These are phyloP conservation scores for Bombus terrestris DNA, from an alignment of 1,140 invertebrate species.

Conservation along the genomic window DNA sequence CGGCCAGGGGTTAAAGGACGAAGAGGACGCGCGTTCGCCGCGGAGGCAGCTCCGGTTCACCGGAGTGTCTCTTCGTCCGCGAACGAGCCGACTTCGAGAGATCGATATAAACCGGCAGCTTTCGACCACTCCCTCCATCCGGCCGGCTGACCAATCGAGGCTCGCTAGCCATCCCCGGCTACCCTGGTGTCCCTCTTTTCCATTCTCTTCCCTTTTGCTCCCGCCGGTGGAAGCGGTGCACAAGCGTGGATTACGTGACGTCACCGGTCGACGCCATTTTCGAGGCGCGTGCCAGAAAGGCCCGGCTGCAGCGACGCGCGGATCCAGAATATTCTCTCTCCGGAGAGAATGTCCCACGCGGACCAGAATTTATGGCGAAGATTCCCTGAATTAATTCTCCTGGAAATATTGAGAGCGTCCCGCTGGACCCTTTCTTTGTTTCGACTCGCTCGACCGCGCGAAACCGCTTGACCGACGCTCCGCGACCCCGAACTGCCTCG, in stretches of 20 bases:
- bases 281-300: conserved; percentile 78
- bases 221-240: conserved; percentile 47
- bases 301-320: conserved; percentile 50
- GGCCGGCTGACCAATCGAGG: conserved; percentile 77
- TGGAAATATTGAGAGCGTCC: conserved; percentile 43
- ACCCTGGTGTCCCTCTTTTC: conserved; percentile 69
- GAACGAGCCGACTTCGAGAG: conserved; percentile 70
- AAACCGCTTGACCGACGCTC: conserved; percentile 22
- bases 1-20: conserved; percentile 23
- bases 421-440: conserved; percentile 33
- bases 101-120: conserved; percentile 78
- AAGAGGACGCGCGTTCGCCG: conserved; percentile 58
- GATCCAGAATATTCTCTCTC: conserved; percentile 54
- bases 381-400: conserved; percentile 51
- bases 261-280: conserved; percentile 80
- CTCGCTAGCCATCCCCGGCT: conserved; percentile 77
- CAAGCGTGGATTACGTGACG: conserved; percentile 75
- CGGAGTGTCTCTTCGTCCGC: conserved; percentile 33
- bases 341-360: conserved; percentile 54
- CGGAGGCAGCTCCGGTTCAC: conserved; percentile 53
- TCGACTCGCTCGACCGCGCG: background rate
- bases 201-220: conserved; percentile 69
- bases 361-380: conserved; percentile 53
- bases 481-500: background rate
- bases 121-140: conserved; percentile 80